Conservation (phyloP, 2,113 vertebrate species). For the Megaceryle torquata region DNA sequence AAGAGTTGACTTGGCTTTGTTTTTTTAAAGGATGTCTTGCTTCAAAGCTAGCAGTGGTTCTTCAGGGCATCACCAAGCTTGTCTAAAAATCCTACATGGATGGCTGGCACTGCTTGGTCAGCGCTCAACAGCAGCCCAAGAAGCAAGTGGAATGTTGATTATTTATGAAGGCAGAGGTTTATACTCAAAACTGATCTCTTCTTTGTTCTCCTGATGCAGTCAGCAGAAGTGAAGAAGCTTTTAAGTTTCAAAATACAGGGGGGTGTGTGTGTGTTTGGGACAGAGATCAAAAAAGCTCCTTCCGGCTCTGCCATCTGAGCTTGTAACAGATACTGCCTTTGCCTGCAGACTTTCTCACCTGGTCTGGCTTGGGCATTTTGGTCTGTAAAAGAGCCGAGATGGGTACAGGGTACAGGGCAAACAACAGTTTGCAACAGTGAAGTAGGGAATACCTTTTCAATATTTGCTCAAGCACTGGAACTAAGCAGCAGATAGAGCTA, state of each 20-base stretch:
- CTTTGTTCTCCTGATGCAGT: background rate
- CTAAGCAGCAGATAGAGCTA: background rate
- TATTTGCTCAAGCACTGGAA: background rate
- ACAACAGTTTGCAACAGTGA: background rate
- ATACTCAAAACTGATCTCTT: background rate
- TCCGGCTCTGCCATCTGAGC: background rate
- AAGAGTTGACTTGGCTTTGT: background rate
- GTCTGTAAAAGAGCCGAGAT: background rate
- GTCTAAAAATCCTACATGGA: background rate
- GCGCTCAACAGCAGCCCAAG: background rate
- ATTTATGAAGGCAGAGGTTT: background rate
- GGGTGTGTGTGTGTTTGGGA: background rate
- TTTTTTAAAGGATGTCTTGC: background rate
- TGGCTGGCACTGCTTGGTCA: background rate
- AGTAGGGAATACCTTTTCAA: background rate
- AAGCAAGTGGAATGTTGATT: background rate
- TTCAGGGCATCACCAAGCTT: background rate
- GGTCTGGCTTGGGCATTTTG: background rate
- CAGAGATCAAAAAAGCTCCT: background rate
- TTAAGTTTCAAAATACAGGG: background rate
- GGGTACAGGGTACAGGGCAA: background rate
- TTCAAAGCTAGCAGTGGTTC: background rate
- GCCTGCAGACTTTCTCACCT: background rate
- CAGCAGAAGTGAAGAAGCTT: background rate
- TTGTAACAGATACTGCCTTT: background rate